Evolutionary conservation across 1,140 invertebrate genomes (phyloP), one percentile per base, ranked within the genome.

Genomic region (Drosophila pallidifrons): DNA sequence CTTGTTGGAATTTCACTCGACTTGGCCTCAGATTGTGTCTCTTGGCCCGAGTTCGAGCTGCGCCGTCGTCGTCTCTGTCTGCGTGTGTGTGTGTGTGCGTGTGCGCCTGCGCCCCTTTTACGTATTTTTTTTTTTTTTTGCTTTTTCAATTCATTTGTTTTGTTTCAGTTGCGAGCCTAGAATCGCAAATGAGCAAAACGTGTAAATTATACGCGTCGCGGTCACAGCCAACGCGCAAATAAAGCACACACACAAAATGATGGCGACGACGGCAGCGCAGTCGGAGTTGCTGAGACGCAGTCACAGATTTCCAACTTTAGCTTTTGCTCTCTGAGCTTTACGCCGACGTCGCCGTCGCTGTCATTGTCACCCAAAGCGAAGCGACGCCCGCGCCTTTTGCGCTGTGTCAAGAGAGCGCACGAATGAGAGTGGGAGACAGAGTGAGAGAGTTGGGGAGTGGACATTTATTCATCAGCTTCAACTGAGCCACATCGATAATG

Each of bases 171-270:
- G 77, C 83, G 81, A 83, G 85, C 79, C 86, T 82, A 90, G 86
- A 90, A 90, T 90, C 79, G 79, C 73, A 90, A 90, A 90, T 90
- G 86, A 90, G 86, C 86, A 87, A 89, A 89, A 89, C 85, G 86
- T 90, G 86, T 90, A 85, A 90, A 90, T 91, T 90, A 90, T 90
- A 85, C 87, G 75, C 78, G 79, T 86, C 83, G 75, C 85, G 82
- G 82, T 87, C 83, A 86, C 83, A 87, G 83, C 83, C 85, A 79
- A 87, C 87, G 83, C 74, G 83, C 77, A 81, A 81, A 82, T 89
- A 88, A 77, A 77, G 58, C 66, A 63, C 55, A 58, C 66, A 63
- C 55, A 58, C 16, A 35, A 10, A 52, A 32, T 20, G 28, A 43
- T 43, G 13, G 13, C 13, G 58, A 45, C 41, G 32, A 20, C 35